A percentile compares a stretch with the other conserved stretches of the same genome.
Evolutionary conservation across 2,888 invertebrate genomes (phyloP).

Genomic region (Platynereis dumerilii): DNA sequence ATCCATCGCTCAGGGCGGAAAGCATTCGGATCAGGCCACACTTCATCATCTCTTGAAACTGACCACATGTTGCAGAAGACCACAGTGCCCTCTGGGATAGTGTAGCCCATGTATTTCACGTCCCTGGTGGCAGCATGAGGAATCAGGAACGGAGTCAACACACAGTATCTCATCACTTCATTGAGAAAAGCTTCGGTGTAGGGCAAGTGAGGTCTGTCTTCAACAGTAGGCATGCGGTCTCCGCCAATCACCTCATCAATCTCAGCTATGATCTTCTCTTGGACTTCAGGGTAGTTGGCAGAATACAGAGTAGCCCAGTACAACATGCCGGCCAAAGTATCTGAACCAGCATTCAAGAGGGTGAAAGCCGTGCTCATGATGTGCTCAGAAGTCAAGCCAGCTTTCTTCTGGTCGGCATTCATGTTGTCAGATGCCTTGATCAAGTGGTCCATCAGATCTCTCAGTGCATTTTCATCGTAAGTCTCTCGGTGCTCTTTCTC

Average conservation of each 20-base stretch:
- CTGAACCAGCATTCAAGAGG: conserved; percentile 3
- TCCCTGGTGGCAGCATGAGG: conserved; percentile 6
- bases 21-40: background rate
- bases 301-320: conserved; percentile 4
- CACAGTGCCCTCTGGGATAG: background rate
- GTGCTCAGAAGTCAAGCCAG: conserved; percentile 4
- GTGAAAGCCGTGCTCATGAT: conserved; percentile 8
- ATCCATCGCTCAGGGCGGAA: background rate
- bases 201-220: background rate
- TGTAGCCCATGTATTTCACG: background rate
- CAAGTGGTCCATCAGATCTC: conserved; percentile 6
- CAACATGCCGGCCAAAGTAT: conserved; percentile 8
- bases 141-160: background rate
- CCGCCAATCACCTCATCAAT: background rate
- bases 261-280: conserved; percentile 3
- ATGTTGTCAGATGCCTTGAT: conserved; percentile 2
- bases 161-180: conserved; percentile 3
- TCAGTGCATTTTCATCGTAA: conserved; percentile 5
- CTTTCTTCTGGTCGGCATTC: background rate
- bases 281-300: background rate
- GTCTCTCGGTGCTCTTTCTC: background rate
- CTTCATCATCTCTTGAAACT: conserved; percentile 1
- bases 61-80: conserved; percentile 11
- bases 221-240: background rate
- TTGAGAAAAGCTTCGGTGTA: conserved; percentile 7